Conservation (phyloP, 2,797 vertebrate species). For the Gorsachius magnificus region DNA sequence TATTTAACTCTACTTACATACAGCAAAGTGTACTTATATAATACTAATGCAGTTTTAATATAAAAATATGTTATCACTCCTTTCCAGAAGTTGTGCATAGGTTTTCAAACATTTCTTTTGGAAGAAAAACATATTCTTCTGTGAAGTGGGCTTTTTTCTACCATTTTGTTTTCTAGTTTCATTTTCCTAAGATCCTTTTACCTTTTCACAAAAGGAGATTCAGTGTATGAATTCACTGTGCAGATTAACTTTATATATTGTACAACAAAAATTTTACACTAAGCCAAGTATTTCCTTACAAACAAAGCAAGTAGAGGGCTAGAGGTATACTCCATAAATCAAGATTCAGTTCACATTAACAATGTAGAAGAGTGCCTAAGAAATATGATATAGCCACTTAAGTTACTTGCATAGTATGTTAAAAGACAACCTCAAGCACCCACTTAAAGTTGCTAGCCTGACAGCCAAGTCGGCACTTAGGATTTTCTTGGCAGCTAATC, state of each 20-base stretch:
- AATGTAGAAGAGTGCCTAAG: neutral
- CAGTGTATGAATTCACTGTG: neutral
- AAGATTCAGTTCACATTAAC: neutral
- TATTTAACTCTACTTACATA: neutral
- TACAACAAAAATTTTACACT: neutral
- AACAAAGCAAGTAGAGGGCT: neutral
- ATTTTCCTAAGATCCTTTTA: neutral
- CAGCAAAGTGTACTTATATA: neutral
- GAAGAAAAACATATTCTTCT: neutral
- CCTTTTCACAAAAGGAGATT: neutral
- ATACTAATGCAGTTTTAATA: neutral
- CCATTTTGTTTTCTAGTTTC: neutral
- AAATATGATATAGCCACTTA: neutral
- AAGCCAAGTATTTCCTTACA: neutral
- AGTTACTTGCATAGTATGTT: neutral
- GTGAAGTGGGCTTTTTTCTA: neutral
- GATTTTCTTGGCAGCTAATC: neutral
- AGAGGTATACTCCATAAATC: neutral
- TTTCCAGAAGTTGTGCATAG: neutral
- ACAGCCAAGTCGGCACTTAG: neutral
- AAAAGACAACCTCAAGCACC: neutral
- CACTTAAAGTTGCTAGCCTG: neutral
- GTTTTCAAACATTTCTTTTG: neutral
- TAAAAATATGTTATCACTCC: neutral
- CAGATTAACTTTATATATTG: neutral